Evolutionary conservation across 2,113 vertebrate species (phyloP).

Genomic region (Kryptolebias marmoratus): DNA sequence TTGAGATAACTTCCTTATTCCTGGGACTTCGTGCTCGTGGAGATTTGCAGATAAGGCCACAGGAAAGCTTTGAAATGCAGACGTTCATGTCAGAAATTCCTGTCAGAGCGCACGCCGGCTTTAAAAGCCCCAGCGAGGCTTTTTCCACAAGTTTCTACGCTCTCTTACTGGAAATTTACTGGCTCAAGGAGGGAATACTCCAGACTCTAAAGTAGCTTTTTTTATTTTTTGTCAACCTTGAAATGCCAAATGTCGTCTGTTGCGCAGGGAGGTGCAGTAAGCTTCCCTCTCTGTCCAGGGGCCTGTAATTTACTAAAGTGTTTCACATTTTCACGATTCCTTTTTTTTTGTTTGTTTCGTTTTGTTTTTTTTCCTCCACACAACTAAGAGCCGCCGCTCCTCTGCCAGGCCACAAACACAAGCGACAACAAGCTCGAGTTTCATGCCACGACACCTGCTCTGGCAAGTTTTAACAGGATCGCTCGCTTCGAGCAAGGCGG

Average conservation of each 20-base stretch:
- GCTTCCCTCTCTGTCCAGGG: background rate
- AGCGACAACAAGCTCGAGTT: background rate
- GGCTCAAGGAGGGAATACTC: background rate
- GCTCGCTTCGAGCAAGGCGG: background rate
- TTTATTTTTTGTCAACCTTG: background rate
- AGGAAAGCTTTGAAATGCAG: background rate
- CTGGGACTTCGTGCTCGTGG: background rate
- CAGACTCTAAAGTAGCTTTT: background rate
- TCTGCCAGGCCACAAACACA: background rate
- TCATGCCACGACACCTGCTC: background rate
- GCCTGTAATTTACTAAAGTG: background rate
- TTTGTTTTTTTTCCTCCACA: too few species aligned
- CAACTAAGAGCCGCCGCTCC: background rate
- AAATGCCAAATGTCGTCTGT: constrained; percentile 5
- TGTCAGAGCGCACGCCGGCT: background rate
- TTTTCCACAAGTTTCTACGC: background rate
- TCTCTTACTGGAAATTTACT: background rate
- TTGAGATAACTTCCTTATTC: constrained; percentile 8
- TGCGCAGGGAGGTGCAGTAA: background rate
- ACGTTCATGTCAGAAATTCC: background rate
- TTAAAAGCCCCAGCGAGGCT: too few species aligned
- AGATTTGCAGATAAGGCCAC: background rate
- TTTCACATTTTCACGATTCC: background rate
- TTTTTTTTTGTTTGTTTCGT: background rate
- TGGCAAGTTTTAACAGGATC: constrained; percentile 34